Evolutionary conservation across 1,140 invertebrate species (phyloP), one percentile per base, ranked within the genome.

Genomic region (Cydia fagiglandana): DNA sequence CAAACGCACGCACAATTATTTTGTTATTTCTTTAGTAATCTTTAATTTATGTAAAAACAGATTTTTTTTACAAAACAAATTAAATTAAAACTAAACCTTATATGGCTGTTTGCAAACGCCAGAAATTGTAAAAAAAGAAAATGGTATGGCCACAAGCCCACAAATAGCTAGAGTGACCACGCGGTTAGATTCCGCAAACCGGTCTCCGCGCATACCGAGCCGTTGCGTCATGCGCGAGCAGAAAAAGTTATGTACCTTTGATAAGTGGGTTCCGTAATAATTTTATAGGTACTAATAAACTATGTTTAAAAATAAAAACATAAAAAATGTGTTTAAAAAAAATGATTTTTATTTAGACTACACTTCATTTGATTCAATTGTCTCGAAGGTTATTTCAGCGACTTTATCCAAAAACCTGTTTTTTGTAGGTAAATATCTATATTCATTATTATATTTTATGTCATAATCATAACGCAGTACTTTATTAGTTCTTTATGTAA

Each of bases 101-200:
- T 50, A 50, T 64, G 64, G 12, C 64, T 34, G 30, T 68, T 68
- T 68, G 10, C 13, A 38, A 38, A 34, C 12, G 64, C 30, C 64
- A 64, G 6, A 38, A 68, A 34, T 28, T 13, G 20, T 38, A 17
- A 56, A 56, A 56, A 68, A 68, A 68, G 64, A 38, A 68, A 68
- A 68, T 34, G 6, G 34, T 41, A 10, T 41, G 38, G 38, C n/a
- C 66, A 10, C 66, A 45, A 70, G 30, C 66, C 66, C 10, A 24
- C 56, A 61, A 61, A n/a, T 24, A 61, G 66, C 66, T 38, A 70
- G 66, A 38, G 66, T 70, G 66, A 70, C 66, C 66, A 70, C 66
- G 66, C 66, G 64, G 66, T 41, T 41, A 41, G 66, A 70, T 70
- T 70, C 66, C 66, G 66, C 66, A 70, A 70, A 70, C 66, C 66